Evolutionary conservation across 1,140 invertebrate genomes (phyloP), one percentile per base, ranked within the genome.

Genomic region (Aphaenogaster floridana): DNA sequence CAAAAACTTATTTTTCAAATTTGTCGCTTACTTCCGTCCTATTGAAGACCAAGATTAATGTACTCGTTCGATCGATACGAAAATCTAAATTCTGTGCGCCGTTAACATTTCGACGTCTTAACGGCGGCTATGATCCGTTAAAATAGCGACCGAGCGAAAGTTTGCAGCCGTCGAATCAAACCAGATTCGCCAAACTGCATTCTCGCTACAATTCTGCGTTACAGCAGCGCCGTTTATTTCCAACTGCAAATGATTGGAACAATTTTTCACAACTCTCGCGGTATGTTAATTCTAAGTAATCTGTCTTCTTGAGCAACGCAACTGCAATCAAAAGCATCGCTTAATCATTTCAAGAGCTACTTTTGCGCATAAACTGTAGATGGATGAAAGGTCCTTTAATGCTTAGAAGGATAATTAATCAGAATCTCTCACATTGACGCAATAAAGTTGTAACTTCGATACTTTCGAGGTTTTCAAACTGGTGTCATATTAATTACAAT

Each of bases 221-320:
- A 54, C 63, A 17, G 52, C 52, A 57, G 64, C 21, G 71, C 71
- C n/a, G 54, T 76, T 84, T 48, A 84, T 84, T 50, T 61, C 69
- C 5, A 6, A 72, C 54, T 34, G 54, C 52, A 39, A 74, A 61
- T 61, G 52, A 84, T 84, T 74, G 54, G 52, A 74, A 83, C 45
- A 59, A 84, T 76, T 84, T 74, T 61, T 74, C 34, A 61, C 57
- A n/a, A 74, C 42, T 11, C n/a, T 21, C 17, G 80, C 54, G 54
- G 69, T 84, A 76, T 76, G 69, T 84, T 74, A 84, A 84, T 61
- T 61, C 42, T 54, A 66, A 74, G 39, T 83, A 74, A 74, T 83
- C 42, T 11, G 50, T 84, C 69, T 52, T 84, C 54, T 76, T 84
- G 54, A 50, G 69, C 69, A 84, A 84, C 48, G 45, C 36, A 28